Conservation (phyloP, 2,888 invertebrate genomes). For the Geotrupes spiniger region DNA sequence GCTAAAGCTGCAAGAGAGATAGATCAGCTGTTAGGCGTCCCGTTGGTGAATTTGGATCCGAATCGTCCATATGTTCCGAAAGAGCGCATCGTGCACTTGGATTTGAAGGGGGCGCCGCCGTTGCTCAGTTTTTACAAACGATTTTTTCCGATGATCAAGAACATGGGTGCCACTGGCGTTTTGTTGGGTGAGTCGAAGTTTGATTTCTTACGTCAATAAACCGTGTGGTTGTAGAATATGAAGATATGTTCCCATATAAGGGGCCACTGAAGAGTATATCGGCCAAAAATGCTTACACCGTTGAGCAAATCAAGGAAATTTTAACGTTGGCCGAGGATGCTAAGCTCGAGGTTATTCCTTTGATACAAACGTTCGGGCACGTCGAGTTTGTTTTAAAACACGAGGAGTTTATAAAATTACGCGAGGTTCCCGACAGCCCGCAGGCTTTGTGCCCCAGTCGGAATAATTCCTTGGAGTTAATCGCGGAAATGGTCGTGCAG, state of each 20-base stretch:
- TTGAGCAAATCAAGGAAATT: constrained; percentile 56
- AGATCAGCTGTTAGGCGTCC: constrained; percentile 49
- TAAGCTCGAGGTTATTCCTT: constrained; percentile 67
- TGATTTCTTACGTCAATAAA: too few relatives aligned
- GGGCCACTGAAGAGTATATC: constrained; percentile 56
- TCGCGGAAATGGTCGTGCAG: constrained; percentile 69
- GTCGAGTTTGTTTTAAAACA: constrained; percentile 71
- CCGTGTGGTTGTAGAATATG: constrained; percentile 63
- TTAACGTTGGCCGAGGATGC: constrained; percentile 57
- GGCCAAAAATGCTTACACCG: constrained; percentile 61
- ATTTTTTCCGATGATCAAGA: constrained; percentile 57
- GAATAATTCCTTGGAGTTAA: constrained; percentile 58
- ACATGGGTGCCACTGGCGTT: constrained; percentile 70
- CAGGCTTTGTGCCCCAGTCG: constrained; percentile 71
- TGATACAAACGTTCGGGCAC: constrained; percentile 77
- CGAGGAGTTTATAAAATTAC: constrained; percentile 58
- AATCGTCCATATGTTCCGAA: constrained; percentile 52
- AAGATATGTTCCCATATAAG: constrained; percentile 77
- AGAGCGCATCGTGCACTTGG: constrained; percentile 67
- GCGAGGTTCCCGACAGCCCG: constrained; percentile 66
- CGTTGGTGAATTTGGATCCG: constrained; percentile 46
- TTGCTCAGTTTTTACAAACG: constrained; percentile 60
- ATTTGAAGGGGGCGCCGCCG: constrained; percentile 67
- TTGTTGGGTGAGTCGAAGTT: constrained; percentile 47
- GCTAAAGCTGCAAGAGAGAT: constrained; percentile 35